These are phyloP conservation scores for Etheostoma perlongum DNA, from an alignment of 2,797 vertebrate species.

Conservation along the genomic window DNA sequence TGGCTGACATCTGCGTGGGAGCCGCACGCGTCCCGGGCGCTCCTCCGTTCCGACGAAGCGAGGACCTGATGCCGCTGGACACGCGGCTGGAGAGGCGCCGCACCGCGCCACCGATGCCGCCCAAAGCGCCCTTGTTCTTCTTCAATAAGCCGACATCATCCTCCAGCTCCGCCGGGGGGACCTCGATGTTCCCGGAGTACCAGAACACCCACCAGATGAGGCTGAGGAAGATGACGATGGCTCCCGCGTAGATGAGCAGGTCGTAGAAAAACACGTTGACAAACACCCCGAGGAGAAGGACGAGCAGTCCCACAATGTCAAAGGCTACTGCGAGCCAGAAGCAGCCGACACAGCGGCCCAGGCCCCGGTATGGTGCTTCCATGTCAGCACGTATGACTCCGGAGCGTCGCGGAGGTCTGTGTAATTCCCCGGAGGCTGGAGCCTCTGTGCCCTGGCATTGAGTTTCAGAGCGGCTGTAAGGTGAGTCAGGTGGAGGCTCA, in stretches of 20 bases:
- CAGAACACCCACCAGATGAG: constrained; percentile 97
- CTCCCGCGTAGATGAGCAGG: constrained; percentile 92
- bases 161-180: constrained; percentile 84
- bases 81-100: constrained; percentile 82
- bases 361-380: constrained; percentile 74
- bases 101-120: constrained; percentile 72
- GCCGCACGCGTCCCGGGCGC: not conserved
- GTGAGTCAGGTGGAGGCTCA: constrained; percentile 66
- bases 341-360: constrained; percentile 88
- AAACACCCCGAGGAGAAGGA: constrained; percentile 89
- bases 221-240: constrained; percentile 92
- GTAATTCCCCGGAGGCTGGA: too few species aligned
- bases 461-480: constrained; percentile 28
- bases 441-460: not conserved
- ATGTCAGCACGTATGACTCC: constrained; percentile 36
- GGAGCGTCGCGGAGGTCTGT: not conserved
- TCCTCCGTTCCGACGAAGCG: constrained; percentile 54
- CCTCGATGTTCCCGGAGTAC: constrained; percentile 94
- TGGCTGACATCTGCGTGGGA: constrained; percentile 37
- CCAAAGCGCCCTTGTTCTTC: constrained; percentile 50
- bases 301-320: constrained; percentile 84
- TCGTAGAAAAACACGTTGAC: constrained; percentile 88
- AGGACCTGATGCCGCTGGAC: constrained; percentile 68
- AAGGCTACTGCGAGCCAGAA: constrained; percentile 93
- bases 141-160: constrained; percentile 85